Evolutionary conservation across 1,140 invertebrate genomes (phyloP), one percentile per base, ranked within the genome.

Genomic region (Eumaeus atala): DNA sequence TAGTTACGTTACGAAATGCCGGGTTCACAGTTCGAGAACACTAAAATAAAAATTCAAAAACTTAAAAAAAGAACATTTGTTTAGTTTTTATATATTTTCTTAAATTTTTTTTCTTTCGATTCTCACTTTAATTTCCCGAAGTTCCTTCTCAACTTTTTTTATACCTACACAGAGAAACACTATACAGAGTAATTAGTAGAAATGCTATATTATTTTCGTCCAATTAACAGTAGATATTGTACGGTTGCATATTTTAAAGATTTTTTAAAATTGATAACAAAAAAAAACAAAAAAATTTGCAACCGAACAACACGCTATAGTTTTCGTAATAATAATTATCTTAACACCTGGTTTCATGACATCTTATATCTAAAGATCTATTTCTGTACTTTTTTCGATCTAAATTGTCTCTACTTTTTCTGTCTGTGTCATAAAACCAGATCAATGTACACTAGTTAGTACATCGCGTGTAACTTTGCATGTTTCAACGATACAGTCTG

Each of bases 161-260:
- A 72, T 66, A 81, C 80, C 82, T 79, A 84, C 79, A 86, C 84
- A 87, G 84, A 87, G 84, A 84, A 85, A 87, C 84, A 87, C 84
- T 84, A 77, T 72, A 85, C 82, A 87, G 56, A 79, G 63, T 76
- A 77, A 76, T 76, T 60, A 66, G 77, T 79, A 79, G 75, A 70
- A 59, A 72, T 62, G 81, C 82, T 84, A 81, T 74, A 72, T 81
- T 79, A 70, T 76, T 83, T 87, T 83, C 78, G 80, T 76, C 80
- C 82, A 75, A 78, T 49, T 78, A 84, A 78, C 74, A 40, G 74
- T 84, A 87, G 81, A 67, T 52, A 57, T 69, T 74, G 77, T 74
- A 70, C 79, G 76, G 64, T 81, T 67, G 69, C 71, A 75, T 72
- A 77, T 79, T 82, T 79, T 66, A 54, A 55, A 47, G 36, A 12